Conservation (phyloP, 2,888 invertebrate genomes). For the Blera fallax region DNA sequence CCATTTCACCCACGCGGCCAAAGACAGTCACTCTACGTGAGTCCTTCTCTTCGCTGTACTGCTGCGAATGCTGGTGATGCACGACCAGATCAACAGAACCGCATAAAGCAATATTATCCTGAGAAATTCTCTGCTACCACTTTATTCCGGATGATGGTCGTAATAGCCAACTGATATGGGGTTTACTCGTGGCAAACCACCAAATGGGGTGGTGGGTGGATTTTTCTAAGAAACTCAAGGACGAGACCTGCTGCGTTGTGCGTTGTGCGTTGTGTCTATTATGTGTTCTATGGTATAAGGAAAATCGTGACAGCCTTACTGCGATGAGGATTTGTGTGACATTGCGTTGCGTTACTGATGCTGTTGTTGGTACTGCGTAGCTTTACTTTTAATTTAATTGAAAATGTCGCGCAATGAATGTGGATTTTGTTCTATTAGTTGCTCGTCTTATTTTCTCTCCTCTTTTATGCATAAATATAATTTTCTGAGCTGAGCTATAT, state of each 20-base stretch:
- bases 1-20: not conserved
- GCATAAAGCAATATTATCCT: constrained; percentile 37
- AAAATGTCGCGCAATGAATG: constrained; percentile 39
- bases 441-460: not conserved
- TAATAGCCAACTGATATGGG: constrained; percentile 26
- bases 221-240: not conserved
- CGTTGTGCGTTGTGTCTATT: not conserved
- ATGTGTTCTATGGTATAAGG: not conserved
- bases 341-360: constrained; percentile 4
- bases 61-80: not conserved
- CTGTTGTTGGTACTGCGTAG: constrained; percentile 5
- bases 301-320: constrained; percentile 58
- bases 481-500: constrained; percentile 14
- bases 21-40: not conserved
- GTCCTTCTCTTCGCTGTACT: not conserved
- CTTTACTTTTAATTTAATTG: constrained; percentile 55
- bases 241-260: not conserved
- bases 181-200: not conserved
- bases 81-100: constrained; percentile 14
- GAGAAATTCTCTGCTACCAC: not conserved
- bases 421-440: constrained; percentile 24
- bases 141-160: constrained; percentile 7
- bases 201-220: not conserved
- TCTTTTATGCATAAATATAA: not conserved
- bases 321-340: constrained; percentile 61